Evolutionary conservation across 1,140 invertebrate genomes (phyloP), one percentile per base, ranked within the genome.

Genomic region (Belonocnema kinseyi): DNA sequence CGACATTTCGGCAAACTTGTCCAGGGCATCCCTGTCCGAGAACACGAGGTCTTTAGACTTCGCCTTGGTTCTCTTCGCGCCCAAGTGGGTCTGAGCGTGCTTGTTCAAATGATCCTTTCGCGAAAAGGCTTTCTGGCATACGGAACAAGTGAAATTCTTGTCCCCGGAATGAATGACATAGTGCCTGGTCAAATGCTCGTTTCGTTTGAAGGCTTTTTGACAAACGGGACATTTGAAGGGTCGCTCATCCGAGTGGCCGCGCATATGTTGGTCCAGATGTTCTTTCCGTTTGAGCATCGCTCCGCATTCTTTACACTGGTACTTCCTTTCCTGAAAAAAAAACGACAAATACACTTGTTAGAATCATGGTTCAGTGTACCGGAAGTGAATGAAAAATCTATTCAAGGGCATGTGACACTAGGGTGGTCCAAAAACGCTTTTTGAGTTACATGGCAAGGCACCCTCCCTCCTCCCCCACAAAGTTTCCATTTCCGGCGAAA

Each of bases 101-200:
- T 96, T 96, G 56, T 94, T 93, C 2, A 96, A 86, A 80, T 96
- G 96, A 84, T 96, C 95, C 81, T 96, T 96, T 4, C 95, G 92
- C 0, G 94, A 95, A 83, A 97, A 97, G 11, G 93, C 93, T 82
- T 96, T 96, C 1, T 93, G 93, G 87, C 96, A 97, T 0, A 95
- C 91, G 16, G 94, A 93, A 82, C 96, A 97, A 8, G 91, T 91
- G 83, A 94, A 96, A 83, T 95, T 93, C 80, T 95, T 95, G 72
- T 92, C 91, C 40, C 92, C 92, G 0, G 92, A 92, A 74, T 93
- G 92, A 61, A 92, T 93, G 0, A 92, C 89, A 46, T 88, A 91
- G 76, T 93, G 92, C 72, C 92, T 89, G 0, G 90, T 91, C 10
- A 93, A 79, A 80, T 93, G 92, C 66, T 93, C 92, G 21, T 92